Base-by-base conservation (phyloP, 2,888 invertebrate species). In the Xylota segnis region DNA sequence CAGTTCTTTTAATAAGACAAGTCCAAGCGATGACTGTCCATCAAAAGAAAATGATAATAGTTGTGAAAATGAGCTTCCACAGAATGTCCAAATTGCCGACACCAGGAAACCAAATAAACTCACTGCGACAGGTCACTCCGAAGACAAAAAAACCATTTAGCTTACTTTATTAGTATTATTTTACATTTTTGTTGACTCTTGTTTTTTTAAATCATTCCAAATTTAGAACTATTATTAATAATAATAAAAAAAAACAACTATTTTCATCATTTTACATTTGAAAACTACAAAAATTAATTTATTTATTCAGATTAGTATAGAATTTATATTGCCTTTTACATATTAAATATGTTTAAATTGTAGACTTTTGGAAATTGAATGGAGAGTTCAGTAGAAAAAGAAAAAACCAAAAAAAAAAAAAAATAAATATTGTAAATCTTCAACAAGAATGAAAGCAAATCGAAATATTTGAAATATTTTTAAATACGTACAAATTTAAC, bases 271-370 rank as follows among this genome's bases (percentile, higher is more conserved):
- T 34, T 32, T n/a, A 16, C 27, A 50, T 63, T 61, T 34, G 37
- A 58, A 50, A 45, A 52, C 12, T 43, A 37, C 5, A n/a, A 59
- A 65, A 66, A 72, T 34, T 66, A 50, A 79, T 71, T 79, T 76
- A 84, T 84, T 79, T 84, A 84, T 84, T 79, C 75, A 84, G 66
- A 23, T 71, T 75, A 84, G 68, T 58, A 45, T 84, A 84, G 75
- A 76, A 65, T 84, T 74, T 83, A 74, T 71, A 81, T 81, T 84
- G 84, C 84, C 84, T 81, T 84, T 75, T 84, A 75, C 83, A 84
- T 84, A 84, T 79, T 71, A 65, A 75, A 84, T 84, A 81, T 84
- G 79, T 79, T 71, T 45, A 68, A 72, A 68, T 47, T 78, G 47
- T 79, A 70, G 56, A 59, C 43, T 59, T 76, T 76, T 71, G 56